Base-by-base conservation (phyloP, 2,797 vertebrate species). In the Xiphophorus birchmanni region DNA sequence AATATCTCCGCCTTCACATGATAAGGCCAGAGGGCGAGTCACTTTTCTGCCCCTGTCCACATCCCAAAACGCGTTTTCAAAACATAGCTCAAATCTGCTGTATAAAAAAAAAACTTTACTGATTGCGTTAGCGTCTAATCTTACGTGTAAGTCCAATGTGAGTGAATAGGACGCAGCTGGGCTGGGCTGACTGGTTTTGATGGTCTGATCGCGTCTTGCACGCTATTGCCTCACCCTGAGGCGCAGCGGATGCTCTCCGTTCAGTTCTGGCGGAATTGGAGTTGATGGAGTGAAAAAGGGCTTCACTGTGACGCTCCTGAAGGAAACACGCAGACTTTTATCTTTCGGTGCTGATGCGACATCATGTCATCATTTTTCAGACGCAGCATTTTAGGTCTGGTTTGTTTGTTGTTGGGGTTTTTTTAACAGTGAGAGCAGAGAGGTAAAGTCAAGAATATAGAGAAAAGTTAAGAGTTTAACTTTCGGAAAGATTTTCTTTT, bases 1-100 rank as follows among this genome's bases (percentile, higher is more conserved):
- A 74, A 26, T 78, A 72, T 76, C 13, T 0, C n/a, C 1, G 45
- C 7, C 48, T 77, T 54, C 58, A 35, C 76, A 63, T 82, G 80
- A 86, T 29, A 1, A 40, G 37, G 44, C 74, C 74, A 8, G 42
- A 26, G 42, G 67, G 26, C 32, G 32, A 73, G 60, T 79, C 86
- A 69, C 4, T 0, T 83, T 48, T 89, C 79, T 54, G 32, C 40
- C 17, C 26, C 23, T 15, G 73, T 74, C 63, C 7, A 81, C 2
- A 74, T 40, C 48, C 35, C 9, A 65, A 76, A 83, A 79, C 12
- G 32, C 35, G 32, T 80, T 65, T n/a, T 48, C 11, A n/a, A 73
- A 75, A 73, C 60, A 40, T 45, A 50, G 37, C 50, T 23, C 2
- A 52, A 23, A 52, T 9, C 50, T 7, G 21, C 7, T 23, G 21